Base-by-base conservation (phyloP, 2,888 invertebrate species). In the Apamea epomidion region DNA sequence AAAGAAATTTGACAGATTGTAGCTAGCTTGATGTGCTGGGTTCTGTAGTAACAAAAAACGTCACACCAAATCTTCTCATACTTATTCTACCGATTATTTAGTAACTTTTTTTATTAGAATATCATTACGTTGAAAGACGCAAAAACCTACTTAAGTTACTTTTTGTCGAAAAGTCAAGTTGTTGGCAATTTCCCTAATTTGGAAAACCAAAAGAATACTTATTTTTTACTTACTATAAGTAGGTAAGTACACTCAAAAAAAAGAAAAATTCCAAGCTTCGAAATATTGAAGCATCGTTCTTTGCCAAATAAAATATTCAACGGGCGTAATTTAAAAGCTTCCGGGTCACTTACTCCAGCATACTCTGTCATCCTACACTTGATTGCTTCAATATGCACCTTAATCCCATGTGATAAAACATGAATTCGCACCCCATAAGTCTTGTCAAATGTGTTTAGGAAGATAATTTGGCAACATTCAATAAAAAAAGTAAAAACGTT, bases 221-320 rank as follows among this genome's bases (percentile, higher is more conserved):
- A 12, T 16, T 32, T 25, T 4, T 16, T 58, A 45, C 16, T 58
- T 51, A 72, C 62, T 29, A 45, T 75, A 37, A 71, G 18, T 32
- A 54, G 16, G 54, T 5, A 6, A 14, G 32, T 51, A 76, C 51
- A 71, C 60, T 10, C 25, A 10, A 58, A 58, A 58, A 48, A 48
- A 48, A 64, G 71, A 80, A 78, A 74, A 62, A 0, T 37, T 16
- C 14, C 14, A 48, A 65, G 88, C 77, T 87, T 80, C 89, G 87
- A 92, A 94, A 93, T 92, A 92, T 93, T 88, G 90, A 90, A 90
- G 88, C 90, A 92, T 91, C 88, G 91, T 90, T 91, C 88, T 90
- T 88, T 90, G 91, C 89, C 91, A 90, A 93, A 94, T 95, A 94
- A 95, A 95, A 94, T 95, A 95, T 95, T 95, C 94, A 93, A 88